Evolutionary conservation across 2,797 vertebrate genomes (phyloP).

Genomic region (Neosalanx taihuensis): DNA sequence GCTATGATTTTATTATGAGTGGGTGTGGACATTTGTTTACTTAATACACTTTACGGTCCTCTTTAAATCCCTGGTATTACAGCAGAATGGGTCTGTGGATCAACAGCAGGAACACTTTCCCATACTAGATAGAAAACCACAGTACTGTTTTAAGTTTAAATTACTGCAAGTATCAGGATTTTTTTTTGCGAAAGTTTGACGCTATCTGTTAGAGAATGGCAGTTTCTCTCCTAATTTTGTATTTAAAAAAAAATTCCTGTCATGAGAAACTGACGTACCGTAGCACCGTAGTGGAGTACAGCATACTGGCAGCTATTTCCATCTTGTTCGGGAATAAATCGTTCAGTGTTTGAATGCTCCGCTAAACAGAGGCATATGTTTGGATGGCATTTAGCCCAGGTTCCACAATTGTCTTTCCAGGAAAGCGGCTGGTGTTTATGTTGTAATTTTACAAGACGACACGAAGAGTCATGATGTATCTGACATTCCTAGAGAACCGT

Average conservation of each 20-base stretch:
- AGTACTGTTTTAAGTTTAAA: conserved; percentile 19
- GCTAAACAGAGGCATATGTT: conserved; percentile 67
- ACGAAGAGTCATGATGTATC: conserved; percentile 43
- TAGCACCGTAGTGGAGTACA: conserved; percentile 9
- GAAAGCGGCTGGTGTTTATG: conserved; percentile 26
- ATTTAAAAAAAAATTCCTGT: background rate
- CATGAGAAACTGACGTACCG: conserved; percentile 35
- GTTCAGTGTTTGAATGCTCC: conserved; percentile 58
- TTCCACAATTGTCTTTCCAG: conserved; percentile 47
- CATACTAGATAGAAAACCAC: conserved; percentile 2
- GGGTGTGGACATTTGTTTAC: conserved; percentile 10
- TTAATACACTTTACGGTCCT: conserved; percentile 29
- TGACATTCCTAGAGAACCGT: conserved; percentile 30
- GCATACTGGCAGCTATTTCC: conserved; percentile 54
- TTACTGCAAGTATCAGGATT: conserved; percentile 13
- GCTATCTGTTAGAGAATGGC: conserved; percentile 26
- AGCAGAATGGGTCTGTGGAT: conserved; percentile 21
- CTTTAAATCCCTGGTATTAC: conserved; percentile 23
- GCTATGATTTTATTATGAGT: conserved; percentile 31
- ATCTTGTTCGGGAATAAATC: conserved; percentile 47
- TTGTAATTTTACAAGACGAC: conserved; percentile 47
- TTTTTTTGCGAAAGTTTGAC: background rate
- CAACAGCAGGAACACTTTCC: conserved; percentile 13
- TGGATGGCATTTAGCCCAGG: conserved; percentile 52
- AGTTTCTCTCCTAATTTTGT: conserved; percentile 26